Evolutionary conservation across 2,113 vertebrate species (phyloP), one percentile per base, ranked within the genome.

Genomic region (Leucopsar rothschildi): DNA sequence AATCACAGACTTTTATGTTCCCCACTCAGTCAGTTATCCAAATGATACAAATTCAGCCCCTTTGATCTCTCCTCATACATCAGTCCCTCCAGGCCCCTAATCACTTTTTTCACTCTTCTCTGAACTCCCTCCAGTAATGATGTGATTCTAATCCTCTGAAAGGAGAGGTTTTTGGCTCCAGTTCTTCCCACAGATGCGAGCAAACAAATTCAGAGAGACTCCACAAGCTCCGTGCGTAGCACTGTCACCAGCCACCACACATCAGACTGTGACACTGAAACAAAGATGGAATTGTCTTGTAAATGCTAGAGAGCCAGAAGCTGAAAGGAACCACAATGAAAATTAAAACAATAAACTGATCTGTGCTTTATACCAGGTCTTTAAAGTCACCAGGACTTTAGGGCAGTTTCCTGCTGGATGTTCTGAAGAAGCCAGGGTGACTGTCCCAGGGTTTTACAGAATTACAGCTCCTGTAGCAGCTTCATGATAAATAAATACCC

Each of bases 111-210:
- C 79, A 69, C 92, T 95, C 95, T 95, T 66, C 96, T 97, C 92
- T 96, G 95, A 96, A 96, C 93, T 95, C 75, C 82, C 92, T 96
- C 96, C 96, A 96, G 82, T 90, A 95, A 96, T 61, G 91, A 96
- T 96, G 94, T 92, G 96, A 94, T 86, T 92, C 92, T 93, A 96
- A 96, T 93, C 92, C 96, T 95, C 78, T 77, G 64, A 83, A 95
- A 94, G 63, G 56, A 71, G 82, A 70, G 28, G 68, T 31, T 95
- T 92, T 96, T 95, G 95, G 94, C 92, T 93, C 59, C 72, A n/a
- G 81, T 70, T 92, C 88, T 60, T 76, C 55, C 13, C 90, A 88
- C 86, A 93, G 90, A 94, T 70, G 95, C 9, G 2, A 73, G 82
- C 76, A 93, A 91, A 69, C 76, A 73, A 88, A 93, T 94, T 93